Conservation (phyloP, 2,888 invertebrate species). For the Chrysopilus asiliformis region DNA sequence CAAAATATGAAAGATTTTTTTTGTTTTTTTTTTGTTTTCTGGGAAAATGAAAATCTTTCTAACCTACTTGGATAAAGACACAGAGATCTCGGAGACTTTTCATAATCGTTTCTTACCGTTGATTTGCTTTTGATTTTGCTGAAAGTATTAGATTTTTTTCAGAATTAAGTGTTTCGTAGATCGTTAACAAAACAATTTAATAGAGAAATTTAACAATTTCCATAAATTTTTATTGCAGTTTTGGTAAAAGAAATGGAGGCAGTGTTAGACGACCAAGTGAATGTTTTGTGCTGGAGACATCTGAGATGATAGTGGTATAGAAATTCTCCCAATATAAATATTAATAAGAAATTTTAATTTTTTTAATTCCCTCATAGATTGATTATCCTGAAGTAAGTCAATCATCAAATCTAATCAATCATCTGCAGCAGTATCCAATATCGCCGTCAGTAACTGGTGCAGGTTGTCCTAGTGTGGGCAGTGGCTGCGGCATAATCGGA, state of each 20-base stretch:
- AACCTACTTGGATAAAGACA: no score
- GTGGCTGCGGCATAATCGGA: constrained; percentile 1
- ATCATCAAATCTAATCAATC: constrained; percentile 9
- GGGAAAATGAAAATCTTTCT: no score
- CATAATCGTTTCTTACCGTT: no score
- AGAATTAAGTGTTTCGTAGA: background rate
- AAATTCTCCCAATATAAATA: background rate
- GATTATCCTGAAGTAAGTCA: constrained; percentile 10
- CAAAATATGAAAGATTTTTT: background rate
- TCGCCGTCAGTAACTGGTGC: background rate
- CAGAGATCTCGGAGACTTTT: no score
- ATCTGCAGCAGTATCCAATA: constrained; percentile 5
- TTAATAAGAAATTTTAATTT: background rate
- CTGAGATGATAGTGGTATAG: constrained; percentile 78
- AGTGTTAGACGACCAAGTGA: constrained; percentile 66
- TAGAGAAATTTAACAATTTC: background rate
- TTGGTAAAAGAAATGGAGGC: constrained; percentile 66
- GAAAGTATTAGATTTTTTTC: background rate
- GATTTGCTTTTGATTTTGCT: no score
- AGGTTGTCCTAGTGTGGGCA: background rate
- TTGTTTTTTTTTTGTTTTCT: constrained; percentile 1
- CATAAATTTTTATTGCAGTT: constrained; percentile 39
- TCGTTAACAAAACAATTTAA: background rate
- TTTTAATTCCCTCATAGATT: constrained; percentile 5
- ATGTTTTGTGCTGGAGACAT: constrained; percentile 72